Evolutionary conservation across 2,888 invertebrate species (phyloP), one percentile per base, ranked within the genome.

Genomic region (Oxystoma pomonae): DNA sequence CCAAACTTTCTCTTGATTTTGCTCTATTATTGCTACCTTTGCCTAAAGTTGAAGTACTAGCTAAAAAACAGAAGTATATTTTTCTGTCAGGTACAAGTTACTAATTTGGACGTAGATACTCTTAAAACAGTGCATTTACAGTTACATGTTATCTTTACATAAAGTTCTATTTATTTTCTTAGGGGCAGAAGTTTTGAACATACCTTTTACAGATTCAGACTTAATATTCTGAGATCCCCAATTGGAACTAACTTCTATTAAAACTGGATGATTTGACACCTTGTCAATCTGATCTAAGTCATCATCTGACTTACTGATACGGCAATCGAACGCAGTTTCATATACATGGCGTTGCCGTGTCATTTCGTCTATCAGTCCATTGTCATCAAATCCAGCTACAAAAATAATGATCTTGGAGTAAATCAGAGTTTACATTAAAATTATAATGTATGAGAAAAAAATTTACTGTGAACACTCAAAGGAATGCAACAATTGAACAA

Each of bases 321-420:
- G 91, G 80, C 92, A 92, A 80, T 94, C 94, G 80, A 94, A 94
- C 64, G 94, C 94, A 62, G 94, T 94, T 81, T 94, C 94, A 79
- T 94, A 94, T 62, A 94, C 86, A 81, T 91, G 91, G 74, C 91
- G 86, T 78, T 86, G 85, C 63, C 87, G 83, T 69, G 84, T 84
- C 83, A 85, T 85, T 73, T 81, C 81, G 71, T 74, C 87, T 84
- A 81, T 35, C 86, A 85, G 22, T 62, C 78, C 89, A 70, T 84
- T 81, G 64, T 82, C 81, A 64, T 35, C 35, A 35, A 35, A 7
- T 7, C 35, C 35, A 35, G 35, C 35, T 83, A 84, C 80, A 35
- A 35, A 7, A 35, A 35, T 3, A 35, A 35, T 35, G 12, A 12
- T 7, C 5, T 35, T 35, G 3, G 5, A 35, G 35, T 35, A 35